phyloP scores from a whole-genome alignment of 2,888 invertebrate species.

The Steinernema carpocapsae region DNA sequence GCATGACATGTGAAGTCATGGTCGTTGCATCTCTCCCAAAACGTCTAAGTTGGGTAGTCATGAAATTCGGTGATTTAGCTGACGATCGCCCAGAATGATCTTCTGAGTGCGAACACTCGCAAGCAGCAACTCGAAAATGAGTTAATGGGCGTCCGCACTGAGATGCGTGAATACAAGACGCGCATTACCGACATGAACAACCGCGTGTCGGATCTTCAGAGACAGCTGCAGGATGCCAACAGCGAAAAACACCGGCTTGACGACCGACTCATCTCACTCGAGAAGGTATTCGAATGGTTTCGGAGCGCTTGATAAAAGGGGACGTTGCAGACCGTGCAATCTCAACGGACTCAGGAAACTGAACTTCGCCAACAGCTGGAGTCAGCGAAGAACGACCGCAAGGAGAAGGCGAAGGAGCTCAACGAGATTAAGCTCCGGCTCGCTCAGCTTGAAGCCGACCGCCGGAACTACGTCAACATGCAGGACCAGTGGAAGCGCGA shows the following conservation, averaged over 20 bases:
- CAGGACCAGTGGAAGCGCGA: slow-evolving; percentile 67
- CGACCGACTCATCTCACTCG: slow-evolving; percentile 61
- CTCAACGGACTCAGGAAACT: slow-evolving; percentile 59
- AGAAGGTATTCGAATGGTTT: slow-evolving; percentile 52
- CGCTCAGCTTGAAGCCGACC: slow-evolving; percentile 59
- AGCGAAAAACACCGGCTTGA: slow-evolving; percentile 65
- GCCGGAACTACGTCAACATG: slow-evolving; percentile 50
- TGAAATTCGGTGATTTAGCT: too few relatives aligned
- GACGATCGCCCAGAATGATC: slow-evolving; percentile 59
- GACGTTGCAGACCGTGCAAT: slow-evolving; percentile 53
- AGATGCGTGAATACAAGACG: slow-evolving; percentile 66
- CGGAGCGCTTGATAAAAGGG: not conserved
- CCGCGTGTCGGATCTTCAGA: slow-evolving; percentile 63
- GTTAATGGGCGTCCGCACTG: slow-evolving; percentile 58
- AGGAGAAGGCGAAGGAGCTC: slow-evolving; percentile 57
- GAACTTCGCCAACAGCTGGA: slow-evolving; percentile 65
- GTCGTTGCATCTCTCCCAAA: too few relatives aligned
- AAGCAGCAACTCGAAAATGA: slow-evolving; percentile 63
- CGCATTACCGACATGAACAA: slow-evolving; percentile 59
- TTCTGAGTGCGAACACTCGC: slow-evolving; percentile 55
- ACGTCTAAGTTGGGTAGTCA: too few relatives aligned
- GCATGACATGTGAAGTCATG: too few relatives aligned
- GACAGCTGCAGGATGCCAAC: slow-evolving; percentile 65
- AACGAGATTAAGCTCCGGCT: slow-evolving; percentile 61
- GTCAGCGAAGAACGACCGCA: slow-evolving; percentile 63